Percentiles rank a stretch among this genome's conserved stretches.
phyloP scores from a whole-genome alignment of 1,140 invertebrate genomes.

The Drosophila oshimai region DNA sequence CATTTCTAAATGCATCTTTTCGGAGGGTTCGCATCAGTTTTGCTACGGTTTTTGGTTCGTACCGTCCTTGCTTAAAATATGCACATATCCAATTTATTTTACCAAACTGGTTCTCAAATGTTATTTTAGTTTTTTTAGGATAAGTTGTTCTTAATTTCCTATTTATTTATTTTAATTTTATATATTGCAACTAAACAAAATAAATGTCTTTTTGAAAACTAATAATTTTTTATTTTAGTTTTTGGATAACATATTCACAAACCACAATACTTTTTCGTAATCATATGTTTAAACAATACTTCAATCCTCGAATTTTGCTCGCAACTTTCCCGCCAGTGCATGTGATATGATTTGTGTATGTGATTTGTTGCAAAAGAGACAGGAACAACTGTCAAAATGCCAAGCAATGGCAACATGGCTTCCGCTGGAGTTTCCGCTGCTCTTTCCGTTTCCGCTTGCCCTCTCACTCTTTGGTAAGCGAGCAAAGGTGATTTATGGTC shows the following conservation, averaged over 20 bases:
- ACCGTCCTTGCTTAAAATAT: too few species aligned
- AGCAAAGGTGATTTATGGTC: conserved; percentile 63
- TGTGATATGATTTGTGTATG: not conserved
- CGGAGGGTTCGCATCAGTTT: conserved; percentile 60
- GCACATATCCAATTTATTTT: too few species aligned
- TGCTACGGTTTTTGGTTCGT: conserved; percentile 15
- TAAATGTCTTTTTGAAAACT: too few species aligned
- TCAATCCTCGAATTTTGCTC: too few species aligned
- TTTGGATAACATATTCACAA: too few species aligned
- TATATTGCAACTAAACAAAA: too few species aligned
- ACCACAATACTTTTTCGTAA: not conserved
- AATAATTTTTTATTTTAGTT: too few species aligned
- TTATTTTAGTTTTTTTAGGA: too few species aligned
- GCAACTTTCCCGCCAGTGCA: conserved; percentile 5
- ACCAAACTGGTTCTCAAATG: too few species aligned
- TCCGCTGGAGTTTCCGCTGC: conserved; percentile 42
- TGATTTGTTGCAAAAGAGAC: conserved; percentile 36
- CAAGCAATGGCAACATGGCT: conserved; percentile 49
- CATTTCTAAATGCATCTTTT: not conserved
- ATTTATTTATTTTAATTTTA: too few species aligned
- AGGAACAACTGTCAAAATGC: conserved; percentile 57
- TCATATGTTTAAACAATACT: not conserved
- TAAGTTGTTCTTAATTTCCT: too few species aligned
- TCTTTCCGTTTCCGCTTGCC: conserved; percentile 15
- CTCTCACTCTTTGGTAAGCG: not conserved